Percentiles rank a stretch among this genome's conserved stretches.
phyloP scores from a whole-genome alignment of 2,797 vertebrate species.

The Amblyraja radiata region DNA sequence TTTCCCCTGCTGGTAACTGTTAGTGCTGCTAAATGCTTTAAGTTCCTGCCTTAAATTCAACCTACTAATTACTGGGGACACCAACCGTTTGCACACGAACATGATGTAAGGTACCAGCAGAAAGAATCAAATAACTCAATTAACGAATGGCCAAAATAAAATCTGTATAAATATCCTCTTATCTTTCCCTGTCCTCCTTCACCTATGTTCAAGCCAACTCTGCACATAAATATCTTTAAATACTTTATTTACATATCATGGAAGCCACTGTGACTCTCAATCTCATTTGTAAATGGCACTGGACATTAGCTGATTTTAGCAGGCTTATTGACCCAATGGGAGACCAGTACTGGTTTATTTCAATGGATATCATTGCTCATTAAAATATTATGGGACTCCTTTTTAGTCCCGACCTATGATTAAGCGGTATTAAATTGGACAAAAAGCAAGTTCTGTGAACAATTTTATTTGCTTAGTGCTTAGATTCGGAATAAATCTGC shows the following conservation, averaged over 20 bases:
- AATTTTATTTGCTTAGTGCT: not conserved
- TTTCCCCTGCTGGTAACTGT: slow-evolving; percentile 43
- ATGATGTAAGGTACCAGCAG: slow-evolving; percentile 3
- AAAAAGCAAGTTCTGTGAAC: not conserved
- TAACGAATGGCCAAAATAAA: not conserved
- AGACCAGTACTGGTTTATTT: not conserved
- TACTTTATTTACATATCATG: not conserved
- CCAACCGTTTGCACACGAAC: not conserved
- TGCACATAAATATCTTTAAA: not conserved
- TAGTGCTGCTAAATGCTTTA: slow-evolving; percentile 32
- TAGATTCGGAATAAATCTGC: not conserved
- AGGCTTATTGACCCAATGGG: not conserved
- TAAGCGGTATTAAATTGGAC: not conserved
- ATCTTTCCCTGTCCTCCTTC: not conserved
- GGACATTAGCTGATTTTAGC: not conserved
- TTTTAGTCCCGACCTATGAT: not conserved
- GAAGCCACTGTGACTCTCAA: not conserved
- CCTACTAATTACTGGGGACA: slow-evolving; percentile 6
- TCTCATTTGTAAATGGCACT: not conserved
- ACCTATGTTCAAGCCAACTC: not conserved
- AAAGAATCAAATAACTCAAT: not conserved
- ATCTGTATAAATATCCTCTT: not conserved
- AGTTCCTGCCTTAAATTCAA: slow-evolving; percentile 13
- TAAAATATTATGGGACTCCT: not conserved
- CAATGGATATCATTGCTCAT: not conserved